Conservation (phyloP, 2,113 vertebrate species). For the Xiphophorus couchianus region DNA sequence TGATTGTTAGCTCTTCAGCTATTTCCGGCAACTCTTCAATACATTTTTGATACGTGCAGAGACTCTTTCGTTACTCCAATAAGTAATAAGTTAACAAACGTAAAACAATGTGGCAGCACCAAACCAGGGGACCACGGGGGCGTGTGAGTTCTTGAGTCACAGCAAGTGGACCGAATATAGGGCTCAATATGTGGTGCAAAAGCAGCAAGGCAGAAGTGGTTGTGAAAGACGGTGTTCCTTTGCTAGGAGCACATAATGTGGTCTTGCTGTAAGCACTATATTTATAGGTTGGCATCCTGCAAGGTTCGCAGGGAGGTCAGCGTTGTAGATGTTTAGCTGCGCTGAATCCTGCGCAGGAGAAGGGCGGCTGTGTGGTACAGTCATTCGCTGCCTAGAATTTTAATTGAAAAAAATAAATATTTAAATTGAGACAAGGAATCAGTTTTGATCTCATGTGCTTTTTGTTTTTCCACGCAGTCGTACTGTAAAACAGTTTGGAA, state of each 20-base stretch:
- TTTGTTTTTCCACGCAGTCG: too few relatives aligned
- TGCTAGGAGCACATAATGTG: conserved; percentile 34
- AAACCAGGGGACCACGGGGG: conserved; percentile 1
- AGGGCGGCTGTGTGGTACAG: too few relatives aligned
- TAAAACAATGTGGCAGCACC: background rate
- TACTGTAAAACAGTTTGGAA: too few relatives aligned
- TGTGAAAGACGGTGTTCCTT: conserved; percentile 37
- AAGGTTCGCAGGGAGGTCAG: conserved; percentile 65
- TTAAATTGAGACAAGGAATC: too few relatives aligned
- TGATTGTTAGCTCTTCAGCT: too few relatives aligned
- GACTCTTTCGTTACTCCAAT: too few relatives aligned
- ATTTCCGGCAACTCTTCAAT: too few relatives aligned
- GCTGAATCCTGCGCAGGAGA: conserved; percentile 14
- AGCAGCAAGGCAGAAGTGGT: conserved; percentile 16
- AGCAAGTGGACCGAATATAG: conserved; percentile 8
- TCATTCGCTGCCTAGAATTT: too few relatives aligned
- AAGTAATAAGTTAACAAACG: too few relatives aligned
- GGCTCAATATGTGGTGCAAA: conserved; percentile 27
- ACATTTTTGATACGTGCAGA: too few relatives aligned
- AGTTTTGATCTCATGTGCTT: too few relatives aligned
- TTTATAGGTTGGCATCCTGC: conserved; percentile 50
- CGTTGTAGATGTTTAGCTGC: conserved; percentile 28
- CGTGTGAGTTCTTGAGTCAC: conserved; percentile 13
- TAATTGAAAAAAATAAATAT: too few relatives aligned
- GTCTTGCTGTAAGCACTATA: conserved; percentile 46